Base-by-base conservation (phyloP, 2,797 vertebrate species). In the Podarcis lilfordi region DNA sequence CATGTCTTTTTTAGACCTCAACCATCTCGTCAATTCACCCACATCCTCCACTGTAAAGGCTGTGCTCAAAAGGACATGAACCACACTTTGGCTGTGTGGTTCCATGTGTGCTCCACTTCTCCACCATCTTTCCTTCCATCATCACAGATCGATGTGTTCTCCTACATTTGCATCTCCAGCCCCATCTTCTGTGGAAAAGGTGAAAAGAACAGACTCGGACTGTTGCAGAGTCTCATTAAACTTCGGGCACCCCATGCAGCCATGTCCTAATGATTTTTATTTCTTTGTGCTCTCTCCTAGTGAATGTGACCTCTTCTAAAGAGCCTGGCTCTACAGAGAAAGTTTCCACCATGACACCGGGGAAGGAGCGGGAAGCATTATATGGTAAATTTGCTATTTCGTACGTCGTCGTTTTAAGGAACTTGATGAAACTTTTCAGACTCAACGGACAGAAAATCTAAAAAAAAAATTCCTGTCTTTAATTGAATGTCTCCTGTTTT, bases 321-420 rank as follows among this genome's bases (percentile, higher is more conserved):
- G 92, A 87, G 71, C 0, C 4, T 7, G 59, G 23, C 0, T 88
- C 72, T 86, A 85, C 5, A 7, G 2, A 5, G 75, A 86, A 64
- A 37, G 43, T 3, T 17, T 61, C 91, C 13, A 71, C 83, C 92
- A 94, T 94, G 94, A 94, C 95, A 2, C 64, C 92, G 0, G 92
- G 90, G 87, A 76, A n/a, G 71, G 95, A 95, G 17, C 72, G 55
- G 59, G 96, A 92, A 74, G 91, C 71, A 0, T 88, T 95, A 84
- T 94, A 94, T 0, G 96, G 97, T 97, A 95, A 95, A 29, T 71
- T 23, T 40, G 10, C 68, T 59, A 66, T 37, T 93, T 5, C 32
- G 15, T 9, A 55, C 6, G 17, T 74, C 40, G 23, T 43, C 1
- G 50, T 79, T 79, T 79, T 72, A 72, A 50, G 19, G 9, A 74